Evolutionary conservation across 2,888 invertebrate genomes (phyloP), one percentile per base, ranked within the genome.

Genomic region (Noctuana brunneofusca): DNA sequence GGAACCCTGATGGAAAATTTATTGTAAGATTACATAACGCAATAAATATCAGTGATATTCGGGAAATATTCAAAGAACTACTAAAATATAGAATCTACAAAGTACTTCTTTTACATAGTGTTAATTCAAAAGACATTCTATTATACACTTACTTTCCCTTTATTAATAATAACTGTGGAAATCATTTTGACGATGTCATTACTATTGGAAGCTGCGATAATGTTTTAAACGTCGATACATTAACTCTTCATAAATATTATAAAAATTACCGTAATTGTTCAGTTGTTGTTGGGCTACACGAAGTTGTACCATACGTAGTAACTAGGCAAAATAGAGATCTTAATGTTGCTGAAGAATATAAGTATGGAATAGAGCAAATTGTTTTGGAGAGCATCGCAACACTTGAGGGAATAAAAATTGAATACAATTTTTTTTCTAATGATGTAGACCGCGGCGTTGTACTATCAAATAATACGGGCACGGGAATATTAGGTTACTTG

Each of bases 321-420:
- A 70, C 73, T 12, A 63, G 67, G 62, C 65, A 67, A 8, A 78
- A 71, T 50, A 72, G 72, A 41, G 73, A 72, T 27, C 72, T 70
- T 38, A 38, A 58, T 0, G 70, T 75, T 2, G 68, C 60, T 35
- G 73, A 75, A n/a, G 69, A 65, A 54, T 63, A 49, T 38, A 57
- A 64, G 8, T 18, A 71, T 20, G 83, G 82, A 11, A 60, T 81
- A 53, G 86, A 86, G 65, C 83, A 86, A 65, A 79, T 72, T 48
- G 58, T 86, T 8, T 64, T 86, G 14, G 74, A 79, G 57, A 78
- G 69, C 6, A 75, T 82, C 41, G 79, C 80, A 38, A 43, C 59
- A 2, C 66, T 64, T 6, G 76, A 76, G 66, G 72, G 71, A 2
- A 68, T 80, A 50, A 43, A 58, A 11, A 62, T 84, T 32, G 64